Evolutionary conservation across 2,888 invertebrate genomes (phyloP).

Genomic region (Dasysyrphus albostriatus): DNA sequence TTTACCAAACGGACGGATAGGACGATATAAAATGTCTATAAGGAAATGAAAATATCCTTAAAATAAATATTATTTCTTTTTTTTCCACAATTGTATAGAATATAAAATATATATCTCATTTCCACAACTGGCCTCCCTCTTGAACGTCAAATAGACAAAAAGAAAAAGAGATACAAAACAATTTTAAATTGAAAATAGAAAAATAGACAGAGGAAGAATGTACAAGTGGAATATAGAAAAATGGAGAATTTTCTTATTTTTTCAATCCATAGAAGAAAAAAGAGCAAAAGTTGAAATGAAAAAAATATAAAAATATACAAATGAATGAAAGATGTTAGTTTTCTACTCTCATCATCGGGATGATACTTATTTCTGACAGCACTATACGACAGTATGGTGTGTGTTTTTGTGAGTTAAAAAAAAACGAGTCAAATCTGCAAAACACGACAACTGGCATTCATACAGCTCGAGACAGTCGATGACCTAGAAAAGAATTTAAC

Average conservation of each 20-base stretch:
- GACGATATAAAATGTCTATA: conserved; percentile 35
- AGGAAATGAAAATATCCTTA: conserved; percentile 68
- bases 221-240: conserved; percentile 24
- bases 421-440: conserved; percentile 2
- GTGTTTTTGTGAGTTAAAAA: not conserved
- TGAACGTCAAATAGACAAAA: not conserved
- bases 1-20: conserved; percentile 3
- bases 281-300: not conserved
- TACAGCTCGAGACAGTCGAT: conserved; percentile 16
- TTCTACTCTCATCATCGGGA: conserved; percentile 9
- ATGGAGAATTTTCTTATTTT: conserved; percentile 10
- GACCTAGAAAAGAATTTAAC: conserved; percentile 12
- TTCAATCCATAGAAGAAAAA: not conserved
- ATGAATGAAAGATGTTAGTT: conserved; percentile 22
- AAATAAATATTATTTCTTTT: conserved; percentile 39
- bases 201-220: conserved; percentile 25
- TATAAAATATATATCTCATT: not conserved
- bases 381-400: not conserved
- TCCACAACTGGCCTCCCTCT: not conserved
- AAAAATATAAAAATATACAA: not conserved
- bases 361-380: conserved; percentile 2
- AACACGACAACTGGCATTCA: conserved; percentile 18
- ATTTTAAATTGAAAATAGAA: conserved; percentile 22
- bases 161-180: not conserved
- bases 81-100: conserved; percentile 16